Base-by-base conservation (phyloP, 2,797 vertebrate genomes). In the Alexandromys oeconomus region DNA sequence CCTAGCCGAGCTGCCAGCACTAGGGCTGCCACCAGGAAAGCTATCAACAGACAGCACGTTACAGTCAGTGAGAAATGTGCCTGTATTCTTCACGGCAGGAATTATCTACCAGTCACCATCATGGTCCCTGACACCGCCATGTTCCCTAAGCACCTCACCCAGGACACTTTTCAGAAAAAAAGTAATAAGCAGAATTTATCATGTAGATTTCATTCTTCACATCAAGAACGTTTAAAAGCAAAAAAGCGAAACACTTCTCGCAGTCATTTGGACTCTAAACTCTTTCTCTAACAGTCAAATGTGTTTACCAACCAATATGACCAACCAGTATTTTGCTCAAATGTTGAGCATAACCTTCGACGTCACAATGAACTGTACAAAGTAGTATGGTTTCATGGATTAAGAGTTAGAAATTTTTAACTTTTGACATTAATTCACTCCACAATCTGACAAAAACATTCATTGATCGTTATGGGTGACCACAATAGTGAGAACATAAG, bases 221-320 rank as follows among this genome's bases (percentile, higher is more conserved):
- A 14, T 8, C 89, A 92, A 92, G 17, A 96, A 87, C 43, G 57
- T 78, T 80, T 91, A 61, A 76, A 87, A 95, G 77, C 25, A 69
- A 78, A 69, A 69, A 25, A 91, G 82, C 6, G 76, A 91, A 74
- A 61, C 6, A 15, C 2, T 82, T 43, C 71, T 4, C 19, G 61
- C 63, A 86, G 81, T 11, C 51, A n/a, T 17, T 82, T 21, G 63
- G 34, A 93, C 1, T 67, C 46, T 90, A 65, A 91, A 91, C 34
- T 65, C n/a, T 94, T 87, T 79, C 87, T 67, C 1, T 65, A 63
- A 76, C 86, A 86, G 29, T 51, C 87, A 93, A 92, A 92, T 10
- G 48, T 93, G 29, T 67, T 95, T 95, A 12, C 76, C 54, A 92
- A 77, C 48, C 67, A 92, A 90, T 61, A 82, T 73, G 93, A 88